Conservation (phyloP, 2,113 vertebrate genomes). For the Casuarius casuarius region DNA sequence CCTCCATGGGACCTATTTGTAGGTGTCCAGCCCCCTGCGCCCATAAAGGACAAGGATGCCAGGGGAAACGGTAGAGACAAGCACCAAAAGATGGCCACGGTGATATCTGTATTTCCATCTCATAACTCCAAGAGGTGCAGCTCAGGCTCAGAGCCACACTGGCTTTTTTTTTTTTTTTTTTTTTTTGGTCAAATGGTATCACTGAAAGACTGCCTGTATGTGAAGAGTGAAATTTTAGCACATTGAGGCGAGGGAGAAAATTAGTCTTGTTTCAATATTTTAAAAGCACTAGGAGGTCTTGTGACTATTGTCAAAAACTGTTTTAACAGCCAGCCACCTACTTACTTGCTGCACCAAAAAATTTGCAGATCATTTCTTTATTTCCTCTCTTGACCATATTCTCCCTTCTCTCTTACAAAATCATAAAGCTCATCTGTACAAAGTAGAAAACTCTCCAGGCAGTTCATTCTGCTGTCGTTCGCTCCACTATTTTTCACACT, state of each 20-base stretch:
- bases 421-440: constrained; percentile 28
- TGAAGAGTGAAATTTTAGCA: background rate
- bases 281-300: background rate
- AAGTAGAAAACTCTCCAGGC: constrained; percentile 20
- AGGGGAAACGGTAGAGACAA: background rate
- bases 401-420: background rate
- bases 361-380: background rate
- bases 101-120: background rate
- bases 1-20: background rate
- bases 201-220: background rate
- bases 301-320: background rate
- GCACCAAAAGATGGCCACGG: background rate
- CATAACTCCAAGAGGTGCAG: background rate
- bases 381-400: background rate
- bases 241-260: background rate
- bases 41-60: background rate
- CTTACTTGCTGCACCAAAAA: background rate
- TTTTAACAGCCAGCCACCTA: background rate
- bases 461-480: constrained; percentile 11
- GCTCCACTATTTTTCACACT: background rate
- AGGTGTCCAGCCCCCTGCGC: background rate
- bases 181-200: background rate
- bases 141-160: background rate
- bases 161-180: background rate
- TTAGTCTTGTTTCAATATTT: background rate